Evolutionary conservation across 2,797 vertebrate genomes (phyloP), one percentile per base, ranked within the genome.

Genomic region (Lepilemur ruficaudatus): DNA sequence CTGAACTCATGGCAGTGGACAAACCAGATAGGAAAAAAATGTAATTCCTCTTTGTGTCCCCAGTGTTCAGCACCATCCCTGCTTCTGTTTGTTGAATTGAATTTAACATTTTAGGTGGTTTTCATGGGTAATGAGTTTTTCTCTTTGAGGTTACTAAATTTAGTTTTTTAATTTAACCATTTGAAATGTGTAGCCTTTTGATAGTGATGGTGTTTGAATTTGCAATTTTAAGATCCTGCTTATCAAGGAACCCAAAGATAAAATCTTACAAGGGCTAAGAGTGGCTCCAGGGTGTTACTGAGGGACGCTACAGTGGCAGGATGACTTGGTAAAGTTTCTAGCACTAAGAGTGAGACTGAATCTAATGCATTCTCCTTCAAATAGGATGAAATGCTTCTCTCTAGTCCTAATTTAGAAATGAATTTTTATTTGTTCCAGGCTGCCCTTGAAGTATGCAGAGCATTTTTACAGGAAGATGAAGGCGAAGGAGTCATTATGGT

Each of bases 401-500:
- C 43, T 25, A 5, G 73, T 73, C 48, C 87, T 84, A 18, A 89
- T 82, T 94, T 84, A 95, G 55, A 70, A 96, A 89, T 94, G 88
- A 81, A 67, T 67, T n/a, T 94, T 38, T 91, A 0, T 97, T 96
- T 98, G 72, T 98, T 98, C 30, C 95, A 99, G 99, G 98, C 97
- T 46, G 98, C 99, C 46, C 92, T 2, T 43, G 97, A 97, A 0
- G 98, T 98, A 43, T 99, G 99, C 94, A 98, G 97, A 93, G 96
- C 98, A 35, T 99, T 99, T 98, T 98, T 99, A 93, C 32, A 35
- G 48, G 98, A 99, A 97, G 94, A 98, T 2, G 97, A 96, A 1
- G 98, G 98, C 22, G 97, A 98, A 97, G 99, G 98, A 94, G 98
- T 99, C 92, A 98, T 99, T 97, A 98, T 99, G 99, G 99, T 99